Evolutionary conservation across 1,140 invertebrate genomes (phyloP).

Genomic region (Ephestia elutella): DNA sequence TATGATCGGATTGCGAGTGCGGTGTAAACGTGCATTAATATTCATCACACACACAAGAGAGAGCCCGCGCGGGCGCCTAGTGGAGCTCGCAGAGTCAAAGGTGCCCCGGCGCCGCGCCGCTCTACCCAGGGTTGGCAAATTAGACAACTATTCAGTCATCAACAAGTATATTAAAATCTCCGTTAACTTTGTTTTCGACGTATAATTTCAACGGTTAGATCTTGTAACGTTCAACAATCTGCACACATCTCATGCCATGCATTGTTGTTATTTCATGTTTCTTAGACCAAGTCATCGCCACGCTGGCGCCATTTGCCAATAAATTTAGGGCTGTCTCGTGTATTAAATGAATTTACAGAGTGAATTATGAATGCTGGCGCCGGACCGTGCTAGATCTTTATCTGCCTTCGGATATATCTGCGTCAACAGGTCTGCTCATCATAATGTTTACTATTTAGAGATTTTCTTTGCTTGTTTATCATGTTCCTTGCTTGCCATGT

Average conservation of each 20-base stretch:
- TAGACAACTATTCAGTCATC: neutral
- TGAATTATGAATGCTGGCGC: conserved; percentile 60
- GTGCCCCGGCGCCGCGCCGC: conserved; percentile 37
- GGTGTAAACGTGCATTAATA: conserved; percentile 46
- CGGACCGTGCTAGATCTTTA: conserved; percentile 55
- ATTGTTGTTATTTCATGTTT: conserved; percentile 45
- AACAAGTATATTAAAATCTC: neutral
- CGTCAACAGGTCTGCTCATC: conserved; percentile 51
- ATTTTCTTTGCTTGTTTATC: conserved; percentile 36
- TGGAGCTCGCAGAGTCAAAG: conserved; percentile 53
- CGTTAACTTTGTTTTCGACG: conserved; percentile 17
- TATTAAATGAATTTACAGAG: conserved; percentile 64
- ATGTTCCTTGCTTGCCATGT: conserved; percentile 21
- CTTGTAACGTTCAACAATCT: neutral
- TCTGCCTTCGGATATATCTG: conserved; percentile 46
- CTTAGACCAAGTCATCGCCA: conserved; percentile 51
- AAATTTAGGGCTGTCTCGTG: conserved; percentile 67
- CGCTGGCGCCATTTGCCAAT: conserved; percentile 63
- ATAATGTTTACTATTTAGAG: conserved; percentile 35
- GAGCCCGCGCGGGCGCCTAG: conserved; percentile 35
- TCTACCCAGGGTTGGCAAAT: conserved; percentile 18
- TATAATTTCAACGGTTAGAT: conserved; percentile 17
- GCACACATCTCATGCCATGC: neutral
- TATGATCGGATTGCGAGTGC: conserved; percentile 32
- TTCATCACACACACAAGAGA: conserved; percentile 42